These are phyloP conservation scores for Norana najaformis DNA, from an alignment of 2,888 invertebrate species.

Conservation along the genomic window DNA sequence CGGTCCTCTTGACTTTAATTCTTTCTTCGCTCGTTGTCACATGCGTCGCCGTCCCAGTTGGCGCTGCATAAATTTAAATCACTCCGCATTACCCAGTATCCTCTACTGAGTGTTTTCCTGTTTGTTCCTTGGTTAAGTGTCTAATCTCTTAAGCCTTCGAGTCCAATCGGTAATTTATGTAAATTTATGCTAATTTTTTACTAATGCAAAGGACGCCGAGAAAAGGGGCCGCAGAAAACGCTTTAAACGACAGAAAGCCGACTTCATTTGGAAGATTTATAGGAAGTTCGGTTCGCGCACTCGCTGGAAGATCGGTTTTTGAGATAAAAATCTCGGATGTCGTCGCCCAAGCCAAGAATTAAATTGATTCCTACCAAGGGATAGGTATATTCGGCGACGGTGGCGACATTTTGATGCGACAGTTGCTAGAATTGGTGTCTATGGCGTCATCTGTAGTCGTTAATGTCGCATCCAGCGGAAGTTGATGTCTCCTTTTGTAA, in stretches of 20 bases:
- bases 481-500: background rate
- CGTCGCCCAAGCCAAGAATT: background rate
- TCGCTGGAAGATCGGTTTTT: background rate
- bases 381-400: background rate
- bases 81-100: background rate
- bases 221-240: background rate
- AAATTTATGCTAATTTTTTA: background rate
- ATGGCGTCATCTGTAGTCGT: background rate
- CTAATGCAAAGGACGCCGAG: background rate
- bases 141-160: background rate
- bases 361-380: background rate
- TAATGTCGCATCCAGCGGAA: slow-evolving; percentile 6
- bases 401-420: background rate
- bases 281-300: background rate
- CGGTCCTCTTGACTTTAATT: background rate
- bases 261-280: background rate
- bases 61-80: slow-evolving; percentile 16
- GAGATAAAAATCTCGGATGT: background rate
- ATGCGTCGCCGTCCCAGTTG: background rate
- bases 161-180: background rate
- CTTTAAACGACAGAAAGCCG: background rate
- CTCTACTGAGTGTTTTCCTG: background rate
- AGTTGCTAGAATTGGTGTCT: background rate
- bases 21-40: background rate
- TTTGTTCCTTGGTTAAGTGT: background rate